Evolutionary conservation across 2,888 invertebrate genomes (phyloP).

Genomic region (Amiota communis): DNA sequence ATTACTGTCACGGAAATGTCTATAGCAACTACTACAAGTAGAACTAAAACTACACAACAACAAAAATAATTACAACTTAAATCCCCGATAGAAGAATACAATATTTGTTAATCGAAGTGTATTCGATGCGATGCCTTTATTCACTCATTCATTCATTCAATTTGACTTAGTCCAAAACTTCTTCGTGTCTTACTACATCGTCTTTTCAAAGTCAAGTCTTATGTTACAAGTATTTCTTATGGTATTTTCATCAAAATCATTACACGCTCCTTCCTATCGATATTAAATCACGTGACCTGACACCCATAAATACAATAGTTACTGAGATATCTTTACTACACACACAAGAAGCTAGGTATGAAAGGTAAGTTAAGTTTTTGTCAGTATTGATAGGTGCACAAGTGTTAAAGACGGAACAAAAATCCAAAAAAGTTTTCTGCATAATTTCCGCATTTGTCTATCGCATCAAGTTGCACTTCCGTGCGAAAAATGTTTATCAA

Average conservation of each 20-base stretch:
- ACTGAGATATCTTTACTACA: no score
- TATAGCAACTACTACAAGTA: slow-evolving; percentile 34
- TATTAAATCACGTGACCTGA: no score
- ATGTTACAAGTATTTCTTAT: no score
- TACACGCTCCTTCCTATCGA: no score
- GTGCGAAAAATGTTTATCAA: slow-evolving; percentile 66
- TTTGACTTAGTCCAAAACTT: not conserved
- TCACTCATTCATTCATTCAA: not conserved
- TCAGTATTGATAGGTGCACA: no score
- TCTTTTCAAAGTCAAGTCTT: slow-evolving; percentile 10
- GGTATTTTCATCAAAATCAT: no score
- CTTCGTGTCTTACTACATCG: not conserved
- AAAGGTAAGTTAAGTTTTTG: no score
- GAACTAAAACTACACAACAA: slow-evolving; percentile 11
- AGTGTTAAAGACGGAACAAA: no score
- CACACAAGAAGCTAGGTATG: no score
- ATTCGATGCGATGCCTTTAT: not conserved
- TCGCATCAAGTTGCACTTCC: slow-evolving; percentile 63
- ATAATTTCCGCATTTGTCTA: slow-evolving; percentile 62
- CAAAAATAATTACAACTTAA: slow-evolving; percentile 10
- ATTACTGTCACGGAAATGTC: slow-evolving; percentile 73
- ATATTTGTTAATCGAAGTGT: slow-evolving; percentile 25
- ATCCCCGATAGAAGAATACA: not conserved
- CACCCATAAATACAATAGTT: no score
- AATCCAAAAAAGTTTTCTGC: slow-evolving; percentile 53